Conservation (phyloP, 2,113 vertebrate genomes). For the Thunnus thynnus region DNA sequence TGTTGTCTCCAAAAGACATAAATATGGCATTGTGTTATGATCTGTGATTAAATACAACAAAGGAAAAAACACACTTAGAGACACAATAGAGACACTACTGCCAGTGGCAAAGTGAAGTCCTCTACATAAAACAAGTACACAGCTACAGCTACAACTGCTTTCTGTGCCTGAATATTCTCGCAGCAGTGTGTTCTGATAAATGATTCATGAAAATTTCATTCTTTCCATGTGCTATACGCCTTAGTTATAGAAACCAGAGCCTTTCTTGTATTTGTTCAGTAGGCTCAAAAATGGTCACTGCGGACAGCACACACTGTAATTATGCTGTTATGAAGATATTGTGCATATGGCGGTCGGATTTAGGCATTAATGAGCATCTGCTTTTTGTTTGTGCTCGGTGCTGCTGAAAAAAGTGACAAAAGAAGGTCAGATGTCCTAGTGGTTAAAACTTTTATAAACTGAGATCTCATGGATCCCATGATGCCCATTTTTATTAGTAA, state of each 20-base stretch:
- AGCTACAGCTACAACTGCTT: conserved; percentile 31
- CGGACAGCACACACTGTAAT: neutral
- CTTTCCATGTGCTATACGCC: conserved; percentile 20
- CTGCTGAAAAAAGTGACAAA: neutral
- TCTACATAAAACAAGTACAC: conserved; percentile 44
- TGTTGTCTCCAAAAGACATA: conserved; percentile 17
- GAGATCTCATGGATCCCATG: neutral
- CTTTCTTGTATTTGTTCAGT: conserved; percentile 30
- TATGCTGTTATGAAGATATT: conserved; percentile 2
- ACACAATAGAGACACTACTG: conserved; percentile 34
- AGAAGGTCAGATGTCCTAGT: neutral
- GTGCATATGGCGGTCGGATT: neutral
- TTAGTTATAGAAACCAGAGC: conserved; percentile 3
- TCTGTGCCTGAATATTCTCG: conserved; percentile 32
- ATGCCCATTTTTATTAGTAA: neutral
- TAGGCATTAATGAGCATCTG: neutral
- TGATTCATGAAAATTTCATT: conserved; percentile 55
- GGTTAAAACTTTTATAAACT: neutral
- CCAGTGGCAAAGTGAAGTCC: conserved; percentile 64
- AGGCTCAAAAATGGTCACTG: conserved; percentile 5
- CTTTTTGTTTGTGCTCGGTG: neutral
- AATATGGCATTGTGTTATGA: conserved; percentile 25
- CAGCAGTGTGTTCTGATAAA: conserved; percentile 52
- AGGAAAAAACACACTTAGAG: neutral
- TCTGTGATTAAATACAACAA: conserved; percentile 39